Evolutionary conservation across 2,888 invertebrate genomes (phyloP).

Genomic region (Aricia artaxerxes): DNA sequence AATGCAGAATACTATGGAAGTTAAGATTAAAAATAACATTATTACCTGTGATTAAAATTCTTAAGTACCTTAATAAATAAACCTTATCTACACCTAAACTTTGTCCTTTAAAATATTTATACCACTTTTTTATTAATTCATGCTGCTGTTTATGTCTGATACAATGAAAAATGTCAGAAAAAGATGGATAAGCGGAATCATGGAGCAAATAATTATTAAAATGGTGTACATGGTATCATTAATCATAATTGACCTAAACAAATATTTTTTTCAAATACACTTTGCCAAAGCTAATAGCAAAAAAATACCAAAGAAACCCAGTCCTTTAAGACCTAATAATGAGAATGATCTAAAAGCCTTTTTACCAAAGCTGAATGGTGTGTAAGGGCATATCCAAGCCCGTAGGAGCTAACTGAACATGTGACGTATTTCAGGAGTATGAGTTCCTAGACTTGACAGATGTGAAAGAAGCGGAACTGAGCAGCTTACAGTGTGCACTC

Average conservation of each 20-base stretch:
- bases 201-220: no score
- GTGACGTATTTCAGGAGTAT: constrained; percentile 80
- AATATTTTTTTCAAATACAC: not conserved
- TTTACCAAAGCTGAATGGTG: not conserved
- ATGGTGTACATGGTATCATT: no score
- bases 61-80: no score
- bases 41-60: no score
- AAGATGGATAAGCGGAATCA: no score
- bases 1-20: not conserved
- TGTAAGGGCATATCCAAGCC: not conserved
- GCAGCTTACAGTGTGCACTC: constrained; percentile 82
- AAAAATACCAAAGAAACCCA: not conserved
- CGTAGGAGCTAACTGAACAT: constrained; percentile 45
- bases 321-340: not conserved
- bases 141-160: no score
- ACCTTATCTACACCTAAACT: no score
- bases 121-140: no score
- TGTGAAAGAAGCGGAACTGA: constrained; percentile 85
- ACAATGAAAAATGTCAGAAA: no score
- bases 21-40: no score
- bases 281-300: not conserved
- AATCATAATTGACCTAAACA: not conserved
- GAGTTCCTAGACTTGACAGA: constrained; percentile 88
- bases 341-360: not conserved
- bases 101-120: no score